Base-by-base conservation (phyloP, 2,888 invertebrate genomes). In the Aleiodes leptofemur region DNA sequence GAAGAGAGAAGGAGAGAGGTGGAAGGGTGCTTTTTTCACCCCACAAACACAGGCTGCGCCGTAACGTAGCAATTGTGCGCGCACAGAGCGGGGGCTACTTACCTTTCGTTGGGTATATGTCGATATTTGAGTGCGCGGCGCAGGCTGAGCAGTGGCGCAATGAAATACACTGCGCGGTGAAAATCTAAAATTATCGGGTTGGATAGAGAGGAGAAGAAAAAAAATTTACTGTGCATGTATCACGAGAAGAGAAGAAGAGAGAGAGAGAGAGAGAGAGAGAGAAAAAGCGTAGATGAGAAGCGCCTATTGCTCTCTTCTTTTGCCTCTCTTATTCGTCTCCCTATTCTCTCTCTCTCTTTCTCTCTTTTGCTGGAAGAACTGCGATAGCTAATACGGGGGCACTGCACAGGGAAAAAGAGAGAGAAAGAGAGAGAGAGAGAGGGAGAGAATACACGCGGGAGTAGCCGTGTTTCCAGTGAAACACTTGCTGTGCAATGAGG, bases 41-140 rank as follows among this genome's bases (percentile, higher is more conserved):
- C 51, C 57, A 13, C 48, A 14, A 13, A 56, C 23, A 16, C 50
- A 31, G 34, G 69, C 70, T 61, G 34, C 56, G 55, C 61, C 55
- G 70, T 38, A 29, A 50, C 43, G 43, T 43, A 43, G 34, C 34
- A 73, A 51, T 56, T 71, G 59, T 57, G 51, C 66, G 48, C 59
- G 75, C 74, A 64, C 61, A 70, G 34, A 70, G 69, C 79, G 76
- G 69, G 79, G 76, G 43, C 43, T 43, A 43, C 43, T 43, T 9
- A 43, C 43, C 78, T 80, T 78, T 77, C 56, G 77, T 80, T 79
- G 74, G 76, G 78, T 79, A 84, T 75, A 83, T 83, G 88, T 88
- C 88, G 87, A 88, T 88, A 88, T 86, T 86, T 82, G 83, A 84
- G 85, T 88, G 88, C 88, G 88, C 88, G 82, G 83, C 84, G 80